phyloP scores from a whole-genome alignment of 2,797 vertebrate genomes.

The Aeoliscus strigatus region DNA sequence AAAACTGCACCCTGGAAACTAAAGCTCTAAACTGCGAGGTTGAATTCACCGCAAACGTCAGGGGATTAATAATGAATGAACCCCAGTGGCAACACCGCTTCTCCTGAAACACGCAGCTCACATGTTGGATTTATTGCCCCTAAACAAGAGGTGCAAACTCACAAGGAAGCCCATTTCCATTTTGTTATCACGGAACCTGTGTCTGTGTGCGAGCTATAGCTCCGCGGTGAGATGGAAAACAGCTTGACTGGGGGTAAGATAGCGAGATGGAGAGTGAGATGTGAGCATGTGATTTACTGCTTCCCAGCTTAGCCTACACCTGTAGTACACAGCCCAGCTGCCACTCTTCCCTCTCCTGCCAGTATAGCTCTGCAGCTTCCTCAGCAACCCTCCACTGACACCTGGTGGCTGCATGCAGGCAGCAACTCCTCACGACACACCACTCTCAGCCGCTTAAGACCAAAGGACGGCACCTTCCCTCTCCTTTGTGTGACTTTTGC shows the following conservation, averaged over 20 bases:
- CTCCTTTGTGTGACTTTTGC: constrained; percentile 25
- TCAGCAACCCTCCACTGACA: constrained; percentile 57
- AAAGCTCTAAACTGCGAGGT: constrained; percentile 33
- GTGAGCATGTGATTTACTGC: constrained; percentile 28
- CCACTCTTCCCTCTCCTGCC: constrained; percentile 14
- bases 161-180: constrained; percentile 13
- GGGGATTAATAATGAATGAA: constrained; percentile 54
- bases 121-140: constrained; percentile 15
- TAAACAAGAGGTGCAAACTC: constrained; percentile 19
- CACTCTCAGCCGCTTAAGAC: constrained; percentile 10
- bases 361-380: constrained; percentile 2
- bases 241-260: constrained; percentile 6
- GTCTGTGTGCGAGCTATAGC: constrained; percentile 3
- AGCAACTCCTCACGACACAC: constrained; percentile 12
- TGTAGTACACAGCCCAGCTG: constrained; percentile 31
- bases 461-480: constrained; percentile 12
- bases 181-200: constrained; percentile 12
- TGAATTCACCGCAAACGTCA: constrained; percentile 38
- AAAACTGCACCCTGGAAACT: constrained; percentile 42
- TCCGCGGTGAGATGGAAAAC: constrained; percentile 6
- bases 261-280: constrained; percentile 13
- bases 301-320: constrained; percentile 43
- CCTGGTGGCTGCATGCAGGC: constrained; percentile 51
- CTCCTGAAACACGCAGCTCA: constrained; percentile 31
- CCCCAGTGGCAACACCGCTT: constrained; percentile 16